A percentile compares a stretch with the other conserved stretches of the same genome.
These are phyloP conservation scores for Leptodactylus fallax DNA, from an alignment of 2,797 vertebrate species.

Conservation along the genomic window DNA sequence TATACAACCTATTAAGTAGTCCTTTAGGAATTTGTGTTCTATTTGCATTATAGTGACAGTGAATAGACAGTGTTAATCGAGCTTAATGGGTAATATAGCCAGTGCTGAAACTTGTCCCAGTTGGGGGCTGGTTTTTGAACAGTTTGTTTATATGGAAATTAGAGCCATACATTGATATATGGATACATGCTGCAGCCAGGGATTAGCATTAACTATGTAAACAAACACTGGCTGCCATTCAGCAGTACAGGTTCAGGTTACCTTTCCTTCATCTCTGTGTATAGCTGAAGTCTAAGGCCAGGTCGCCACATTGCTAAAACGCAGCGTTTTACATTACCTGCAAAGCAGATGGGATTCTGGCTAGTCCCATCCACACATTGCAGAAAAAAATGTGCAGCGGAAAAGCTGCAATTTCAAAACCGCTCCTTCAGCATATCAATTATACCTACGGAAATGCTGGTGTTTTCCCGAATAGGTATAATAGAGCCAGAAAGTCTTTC, in stretches of 20 bases:
- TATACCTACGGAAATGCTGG: too few relatives aligned
- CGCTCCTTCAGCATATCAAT: too few relatives aligned
- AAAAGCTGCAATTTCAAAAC: too few relatives aligned
- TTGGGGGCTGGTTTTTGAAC: background rate
- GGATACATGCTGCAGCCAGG: background rate
- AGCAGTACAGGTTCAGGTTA: background rate
- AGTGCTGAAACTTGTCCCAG: background rate
- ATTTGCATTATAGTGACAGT: background rate
- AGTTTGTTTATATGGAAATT: slow-evolving; percentile 1
- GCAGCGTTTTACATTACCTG: too few relatives aligned
- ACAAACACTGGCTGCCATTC: background rate
- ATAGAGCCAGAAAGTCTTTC: too few relatives aligned
- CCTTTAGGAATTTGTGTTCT: background rate
- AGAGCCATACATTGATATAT: background rate
- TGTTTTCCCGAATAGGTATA: too few relatives aligned
- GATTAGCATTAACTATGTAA: background rate
- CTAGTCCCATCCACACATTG: too few relatives aligned
- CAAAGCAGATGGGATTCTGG: too few relatives aligned
- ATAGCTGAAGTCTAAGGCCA: background rate
- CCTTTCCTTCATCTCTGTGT: background rate
- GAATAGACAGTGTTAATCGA: background rate
- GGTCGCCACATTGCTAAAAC: too few relatives aligned
- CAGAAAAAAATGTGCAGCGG: too few relatives aligned
- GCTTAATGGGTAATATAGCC: background rate
- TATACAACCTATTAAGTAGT: background rate